Base-by-base conservation (phyloP, 2,113 vertebrate genomes). In the Nibea albiflora region DNA sequence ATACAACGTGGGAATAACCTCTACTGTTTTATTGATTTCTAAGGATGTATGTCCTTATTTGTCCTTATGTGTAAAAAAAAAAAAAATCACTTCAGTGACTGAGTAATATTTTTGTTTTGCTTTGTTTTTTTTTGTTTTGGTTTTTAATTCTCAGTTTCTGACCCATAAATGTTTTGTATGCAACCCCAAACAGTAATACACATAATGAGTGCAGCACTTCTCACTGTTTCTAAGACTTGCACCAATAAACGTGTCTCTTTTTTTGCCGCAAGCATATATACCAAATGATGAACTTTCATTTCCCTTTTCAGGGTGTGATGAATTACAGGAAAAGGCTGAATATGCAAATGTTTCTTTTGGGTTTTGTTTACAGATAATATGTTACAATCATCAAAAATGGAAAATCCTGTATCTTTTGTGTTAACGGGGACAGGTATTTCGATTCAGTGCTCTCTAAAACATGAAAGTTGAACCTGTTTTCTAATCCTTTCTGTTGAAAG, bases 251-350 rank as follows among this genome's bases (percentile, higher is more conserved):
- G 17, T 8, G 0, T 19, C 4, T 16, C 3, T 19, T 19, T 20
- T 50, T 31, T 66, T 60, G 16, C 9, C 31, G 16, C 4, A 14
- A 39, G 62, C 22, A n/a, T 69, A 1, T 17, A 19, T 3, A 24
- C 46, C 19, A 73, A 70, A 44, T 73, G 11, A 78, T 50, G 17
- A 61, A 39, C 60, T 72, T 72, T 88, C 68, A 54, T 85, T 85
- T 81, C 68, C 65, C 16, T 47, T 73, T 78, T 87, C 39, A 62
- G 66, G 56, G 10, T 0, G 2, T 15, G 46, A 56, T 58, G 46
- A 62, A 20, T 58, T 62, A 65, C 62, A 31, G 61, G 20, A 42
- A 68, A 83, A 72, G 60, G 49, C 53, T 49, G 17, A 2, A 14
- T 26, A 80, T 66, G 31, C 19, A 68, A 71, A 75, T 60, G 0